Conservation (phyloP, 2,797 vertebrate species). For the Steatocranus sp. region DNA sequence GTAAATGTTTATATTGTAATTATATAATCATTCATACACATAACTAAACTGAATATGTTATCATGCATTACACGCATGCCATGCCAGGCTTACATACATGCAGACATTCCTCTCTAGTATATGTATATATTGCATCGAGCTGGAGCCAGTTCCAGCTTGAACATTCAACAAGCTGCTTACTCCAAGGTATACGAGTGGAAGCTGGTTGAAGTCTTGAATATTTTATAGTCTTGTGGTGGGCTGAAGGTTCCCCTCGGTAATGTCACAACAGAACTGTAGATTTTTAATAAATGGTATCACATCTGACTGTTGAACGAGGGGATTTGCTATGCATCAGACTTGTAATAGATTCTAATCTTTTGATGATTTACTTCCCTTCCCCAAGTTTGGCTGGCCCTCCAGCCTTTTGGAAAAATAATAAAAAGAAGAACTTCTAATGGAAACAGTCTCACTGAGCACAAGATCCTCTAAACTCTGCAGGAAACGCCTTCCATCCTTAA, state of each 20-base stretch:
- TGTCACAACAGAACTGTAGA: constrained; percentile 7
- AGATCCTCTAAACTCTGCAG: constrained; percentile 23
- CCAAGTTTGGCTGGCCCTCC: neutral
- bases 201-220: neutral
- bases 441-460: constrained; percentile 22
- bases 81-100: constrained; percentile 47
- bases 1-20: constrained; percentile 79
- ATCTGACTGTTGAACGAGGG: constrained; percentile 6
- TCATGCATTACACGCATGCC: constrained; percentile 74
- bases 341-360: constrained; percentile 1
- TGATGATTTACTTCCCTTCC: constrained; percentile 1
- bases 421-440: neutral
- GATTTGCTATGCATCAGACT: constrained; percentile 25
- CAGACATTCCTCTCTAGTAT: constrained; percentile 44
- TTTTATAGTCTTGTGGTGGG: constrained; percentile 24
- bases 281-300: constrained; percentile 15
- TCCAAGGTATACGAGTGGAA: neutral
- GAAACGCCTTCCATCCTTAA: neutral
- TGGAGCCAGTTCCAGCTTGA: neutral
- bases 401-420: neutral
- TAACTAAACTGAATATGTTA: constrained; percentile 64
- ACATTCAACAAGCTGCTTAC: neutral
- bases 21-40: constrained; percentile 73
- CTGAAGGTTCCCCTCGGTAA: neutral
- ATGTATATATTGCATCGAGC: constrained; percentile 60